Base-by-base conservation (phyloP, 2,888 invertebrate genomes). In the Hypena proboscidalis region DNA sequence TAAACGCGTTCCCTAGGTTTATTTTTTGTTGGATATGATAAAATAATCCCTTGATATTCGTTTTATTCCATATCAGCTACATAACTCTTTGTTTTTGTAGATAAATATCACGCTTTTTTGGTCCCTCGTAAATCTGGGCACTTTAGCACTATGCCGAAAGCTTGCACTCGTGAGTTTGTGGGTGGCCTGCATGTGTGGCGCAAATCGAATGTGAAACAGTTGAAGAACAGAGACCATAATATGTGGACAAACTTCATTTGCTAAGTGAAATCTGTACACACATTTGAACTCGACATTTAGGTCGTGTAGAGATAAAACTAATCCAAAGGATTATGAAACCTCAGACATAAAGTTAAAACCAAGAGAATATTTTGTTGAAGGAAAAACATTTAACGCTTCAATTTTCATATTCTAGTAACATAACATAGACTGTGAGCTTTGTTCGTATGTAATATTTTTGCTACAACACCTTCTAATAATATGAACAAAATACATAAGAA, bases 101-200 rank as follows among this genome's bases (percentile, higher is more conserved):
- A n/a, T n/a, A n/a, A n/a, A n/a, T n/a, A n/a, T n/a, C n/a, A n/a
- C n/a, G n/a, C n/a, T n/a, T 26, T 4, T 17, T 29, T 15, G 17
- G 10, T 14, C n/a, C 8, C 19, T 9, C 25, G 21, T 37, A 45
- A 29, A 29, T 43, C 31, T 30, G 13, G 33, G 48, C 48, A 53
- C 52, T 58, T 57, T 57, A 50, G 44, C 62, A 61, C 61, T 65
- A 64, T 55, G 60, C 46, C 41, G 36, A 64, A 67, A 55, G 61
- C 51, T 59, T 54, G 38, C 37, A 49, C 49, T 36, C 49, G 45
- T 33, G 45, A 62, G 61, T 63, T 63, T 49, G 58, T n/a, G n/a
- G n/a, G n/a, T 59, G 54, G 62, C 57, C 63, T 63, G 57, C 63
- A 77, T 76, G 67, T 70, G 64, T 67, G 66, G 63, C 68, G 77